Evolutionary conservation across 1,140 invertebrate species (phyloP), one percentile per base, ranked within the genome.

Genomic region (Drosophila tsacasi): DNA sequence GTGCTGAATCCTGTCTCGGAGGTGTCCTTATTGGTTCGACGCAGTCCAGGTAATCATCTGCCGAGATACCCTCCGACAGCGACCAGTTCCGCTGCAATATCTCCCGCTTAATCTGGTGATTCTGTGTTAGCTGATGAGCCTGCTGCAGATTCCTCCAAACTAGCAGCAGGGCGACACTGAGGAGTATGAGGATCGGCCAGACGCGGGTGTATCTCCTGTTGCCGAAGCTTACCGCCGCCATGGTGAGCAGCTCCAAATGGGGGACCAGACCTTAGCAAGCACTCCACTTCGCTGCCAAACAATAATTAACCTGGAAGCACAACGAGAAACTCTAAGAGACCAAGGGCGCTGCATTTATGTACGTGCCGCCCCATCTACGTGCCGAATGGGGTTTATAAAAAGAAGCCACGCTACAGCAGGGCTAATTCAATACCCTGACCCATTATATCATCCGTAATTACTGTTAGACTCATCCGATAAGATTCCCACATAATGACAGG

Each of bases 81-180:
- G 12, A 9, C 10, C 30, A n/a, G 8, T 39, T 9, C 5, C 17
- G 19, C 2, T 19, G 32, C 6, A 15, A 55, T 37, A 23, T 8
- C 12, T 9, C 52, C 52, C 2, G 6, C 30, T 54, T 15, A 3
- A 15, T 8, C 1, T 23, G 19, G 15, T 3, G 32, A 0, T 35
- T 17, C 5, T n/a, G 21, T 5, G 3, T 12, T 5, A 52, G n/a
- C 0, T 39, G 19, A 9, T 42, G 49, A 0, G 62, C 73, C 17
- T 68, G 50, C 10, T 78, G 42, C 9, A 81, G n/a, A 58, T 85
- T 89, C 12, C 49, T 19, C 21, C 71, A 44, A 3, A 83, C 10
- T 0, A 89, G 54, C 15, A 87, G 4, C 0, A 52, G n/a, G 1
- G 65, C 64, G 17, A 83, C 15, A 2, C 10, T 17, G 15, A 68